These are phyloP conservation scores for Mythimna loreyi DNA, from an alignment of 2,888 invertebrate species.

Conservation along the genomic window DNA sequence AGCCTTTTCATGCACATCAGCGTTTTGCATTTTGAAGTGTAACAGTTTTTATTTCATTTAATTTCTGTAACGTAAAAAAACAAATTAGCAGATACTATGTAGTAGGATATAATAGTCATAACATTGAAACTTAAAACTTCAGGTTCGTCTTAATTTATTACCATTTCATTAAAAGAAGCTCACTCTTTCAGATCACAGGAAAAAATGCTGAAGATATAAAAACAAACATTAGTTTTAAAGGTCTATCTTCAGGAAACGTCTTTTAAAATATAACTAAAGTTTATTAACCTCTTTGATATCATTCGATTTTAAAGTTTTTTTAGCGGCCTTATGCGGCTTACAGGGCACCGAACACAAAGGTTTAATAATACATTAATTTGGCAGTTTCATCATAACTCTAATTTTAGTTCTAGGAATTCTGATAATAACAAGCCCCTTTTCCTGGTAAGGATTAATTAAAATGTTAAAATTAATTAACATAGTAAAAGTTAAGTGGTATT, in stretches of 20 bases:
- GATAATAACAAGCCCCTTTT: not conserved
- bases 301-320: conserved; percentile 9
- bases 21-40: no score
- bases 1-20: no score
- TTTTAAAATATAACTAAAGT: conserved; percentile 11
- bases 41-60: no score
- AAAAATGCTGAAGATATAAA: conserved; percentile 40
- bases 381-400: not conserved
- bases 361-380: conserved; percentile 5
- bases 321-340: not conserved
- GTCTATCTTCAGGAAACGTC: no score
- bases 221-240: no score
- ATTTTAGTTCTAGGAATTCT: not conserved
- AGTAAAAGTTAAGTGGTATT: no score
- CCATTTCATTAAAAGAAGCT: conserved; percentile 60
- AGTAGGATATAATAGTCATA: not conserved
- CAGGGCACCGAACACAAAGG: not conserved
- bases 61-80: not conserved
- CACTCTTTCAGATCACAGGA: conserved; percentile 31
- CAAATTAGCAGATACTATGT: not conserved
- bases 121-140: conserved; percentile 7
- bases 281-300: conserved; percentile 8
- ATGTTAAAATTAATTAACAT: no score
- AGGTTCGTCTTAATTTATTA: conserved; percentile 26
- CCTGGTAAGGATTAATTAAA: not conserved